These are phyloP conservation scores for Ranitomeya variabilis DNA, from an alignment of 2,113 vertebrate genomes.

Conservation along the genomic window DNA sequence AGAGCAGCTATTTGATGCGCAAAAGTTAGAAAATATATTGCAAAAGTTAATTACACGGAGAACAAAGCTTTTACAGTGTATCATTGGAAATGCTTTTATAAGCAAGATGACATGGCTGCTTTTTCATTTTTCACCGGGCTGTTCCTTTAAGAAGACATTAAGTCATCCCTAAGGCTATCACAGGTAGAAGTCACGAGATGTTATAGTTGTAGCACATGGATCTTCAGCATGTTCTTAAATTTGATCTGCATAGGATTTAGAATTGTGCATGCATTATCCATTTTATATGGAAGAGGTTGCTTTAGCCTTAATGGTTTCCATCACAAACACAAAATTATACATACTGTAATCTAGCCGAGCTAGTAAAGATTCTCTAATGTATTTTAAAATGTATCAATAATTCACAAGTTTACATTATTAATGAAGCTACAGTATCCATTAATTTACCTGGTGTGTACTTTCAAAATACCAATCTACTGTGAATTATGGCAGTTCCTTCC, in stretches of 20 bases:
- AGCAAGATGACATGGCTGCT: background rate
- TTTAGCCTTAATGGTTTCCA: constrained; percentile 44
- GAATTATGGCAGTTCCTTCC: constrained; percentile 19
- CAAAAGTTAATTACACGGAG: too few relatives aligned
- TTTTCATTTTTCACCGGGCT: background rate
- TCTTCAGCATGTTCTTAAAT: constrained; percentile 8
- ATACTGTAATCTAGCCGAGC: background rate
- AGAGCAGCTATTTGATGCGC: too few relatives aligned
- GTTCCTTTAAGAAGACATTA: background rate
- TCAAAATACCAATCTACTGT: constrained; percentile 56
- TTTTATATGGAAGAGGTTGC: constrained; percentile 37
- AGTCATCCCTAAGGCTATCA: background rate
- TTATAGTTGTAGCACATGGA: background rate
- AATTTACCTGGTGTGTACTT: constrained; percentile 59
- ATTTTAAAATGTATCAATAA: constrained; percentile 56
- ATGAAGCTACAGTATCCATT: constrained; percentile 49
- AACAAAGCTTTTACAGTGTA: too few relatives aligned
- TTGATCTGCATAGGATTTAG: background rate
- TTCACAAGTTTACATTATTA: constrained; percentile 58
- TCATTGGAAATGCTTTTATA: too few relatives aligned
- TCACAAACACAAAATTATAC: constrained; percentile 57
- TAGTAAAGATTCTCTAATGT: constrained; percentile 52
- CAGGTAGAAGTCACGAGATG: background rate
- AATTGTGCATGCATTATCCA: constrained; percentile 41
- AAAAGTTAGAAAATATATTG: too few relatives aligned